A percentile compares a stretch with the other conserved stretches of the same genome.
These are phyloP conservation scores for Phengaris arion DNA, from an alignment of 2,888 invertebrate genomes.

Conservation along the genomic window DNA sequence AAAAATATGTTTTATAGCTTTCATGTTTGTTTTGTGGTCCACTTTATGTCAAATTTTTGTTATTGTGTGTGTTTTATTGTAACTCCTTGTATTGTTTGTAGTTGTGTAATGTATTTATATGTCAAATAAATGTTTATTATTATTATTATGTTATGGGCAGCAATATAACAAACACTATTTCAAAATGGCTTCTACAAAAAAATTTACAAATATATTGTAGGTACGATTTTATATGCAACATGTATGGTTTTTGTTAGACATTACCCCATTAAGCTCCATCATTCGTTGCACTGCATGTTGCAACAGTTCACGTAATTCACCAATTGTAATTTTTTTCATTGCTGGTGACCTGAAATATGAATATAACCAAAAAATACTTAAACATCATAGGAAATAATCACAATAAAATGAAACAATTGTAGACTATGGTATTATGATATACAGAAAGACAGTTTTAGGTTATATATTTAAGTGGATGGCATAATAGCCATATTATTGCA, in stretches of 20 bases:
- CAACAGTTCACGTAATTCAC: conserved; percentile 88
- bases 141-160: too few species aligned
- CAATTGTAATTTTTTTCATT: conserved; percentile 85
- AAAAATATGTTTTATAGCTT: too few species aligned
- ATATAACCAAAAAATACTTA: conserved; percentile 22
- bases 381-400: conserved; percentile 17
- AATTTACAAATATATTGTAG: not conserved
- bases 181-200: conserved; percentile 1
- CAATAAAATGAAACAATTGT: conserved; percentile 1
- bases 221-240: not conserved
- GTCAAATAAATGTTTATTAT: too few species aligned
- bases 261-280: conserved; percentile 88
- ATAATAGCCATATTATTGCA: not conserved
- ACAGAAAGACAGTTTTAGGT: not conserved
- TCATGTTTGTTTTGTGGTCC: not conserved
- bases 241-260: conserved; percentile 23
- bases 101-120: too few species aligned
- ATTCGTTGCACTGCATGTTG: conserved; percentile 89
- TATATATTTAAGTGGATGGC: not conserved
- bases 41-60: too few species aligned
- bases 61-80: too few species aligned
- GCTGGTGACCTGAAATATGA: conserved; percentile 79
- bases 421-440: not conserved
- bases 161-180: not conserved
- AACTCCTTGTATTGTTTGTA: too few species aligned